These are phyloP conservation scores for Chrysocyon brachyurus DNA, from an alignment of 2,797 vertebrate species.

Conservation along the genomic window DNA sequence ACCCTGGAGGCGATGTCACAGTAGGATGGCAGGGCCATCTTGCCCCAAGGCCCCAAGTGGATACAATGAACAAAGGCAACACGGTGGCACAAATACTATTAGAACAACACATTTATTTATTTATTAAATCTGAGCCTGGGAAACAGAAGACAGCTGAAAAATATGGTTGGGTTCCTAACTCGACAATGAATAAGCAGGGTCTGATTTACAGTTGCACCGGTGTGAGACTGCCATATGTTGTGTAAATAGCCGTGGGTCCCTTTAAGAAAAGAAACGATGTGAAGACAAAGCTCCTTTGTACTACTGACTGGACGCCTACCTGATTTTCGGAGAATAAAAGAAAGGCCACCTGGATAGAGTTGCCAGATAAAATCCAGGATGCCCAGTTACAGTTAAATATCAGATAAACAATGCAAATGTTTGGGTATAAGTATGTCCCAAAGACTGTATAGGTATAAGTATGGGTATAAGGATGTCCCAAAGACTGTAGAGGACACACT, in stretches of 20 bases:
- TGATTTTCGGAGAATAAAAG: neutral
- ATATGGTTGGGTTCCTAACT: neutral
- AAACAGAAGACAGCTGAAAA: constrained; percentile 48
- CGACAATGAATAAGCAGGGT: constrained; percentile 54
- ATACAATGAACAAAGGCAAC: neutral
- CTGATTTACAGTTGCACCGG: neutral
- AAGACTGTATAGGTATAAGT: neutral
- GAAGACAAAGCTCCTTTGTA: constrained; percentile 51
- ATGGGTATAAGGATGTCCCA: neutral
- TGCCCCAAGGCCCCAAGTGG: rapidly evolving
- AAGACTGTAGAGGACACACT: neutral
- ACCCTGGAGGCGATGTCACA: rapidly evolving
- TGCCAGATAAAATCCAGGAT: neutral
- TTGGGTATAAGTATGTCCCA: neutral
- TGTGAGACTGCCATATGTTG: neutral
- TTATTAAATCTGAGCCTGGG: neutral
- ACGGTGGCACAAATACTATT: neutral
- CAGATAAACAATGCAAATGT: neutral
- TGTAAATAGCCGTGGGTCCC: neutral
- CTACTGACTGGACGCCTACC: neutral
- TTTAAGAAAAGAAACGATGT: constrained; percentile 31
- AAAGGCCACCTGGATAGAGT: neutral
- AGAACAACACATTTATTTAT: constrained; percentile 20
- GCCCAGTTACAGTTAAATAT: neutral
- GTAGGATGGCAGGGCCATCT: neutral